These are phyloP conservation scores for Pentamera pediparva DNA, from an alignment of 53 echinoderm and acorn worm genomes.

Conservation along the genomic window DNA sequence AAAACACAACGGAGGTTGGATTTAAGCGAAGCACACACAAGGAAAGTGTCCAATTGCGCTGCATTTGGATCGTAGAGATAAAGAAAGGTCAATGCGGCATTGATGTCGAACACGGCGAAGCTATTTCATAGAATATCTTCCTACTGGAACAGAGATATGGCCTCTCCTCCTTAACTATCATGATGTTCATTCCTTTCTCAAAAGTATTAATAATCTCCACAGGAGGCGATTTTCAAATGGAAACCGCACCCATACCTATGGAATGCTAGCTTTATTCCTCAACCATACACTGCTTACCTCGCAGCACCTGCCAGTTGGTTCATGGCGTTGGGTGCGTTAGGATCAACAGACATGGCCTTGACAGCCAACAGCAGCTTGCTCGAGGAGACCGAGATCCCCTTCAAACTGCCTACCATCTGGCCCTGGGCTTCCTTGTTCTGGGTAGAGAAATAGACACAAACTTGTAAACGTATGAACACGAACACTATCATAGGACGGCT, in stretches of 20 bases:
- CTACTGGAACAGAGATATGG: too few species aligned
- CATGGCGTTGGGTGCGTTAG: conserved; percentile 91
- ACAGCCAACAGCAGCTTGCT: conserved; percentile 90
- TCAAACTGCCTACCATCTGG: conserved; percentile 92
- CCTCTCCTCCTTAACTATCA: too few species aligned
- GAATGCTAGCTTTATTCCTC: background rate
- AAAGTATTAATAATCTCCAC: too few species aligned
- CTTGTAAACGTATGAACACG: too few species aligned
- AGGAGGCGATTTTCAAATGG: too few species aligned
- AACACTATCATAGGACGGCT: too few species aligned
- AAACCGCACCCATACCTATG: too few species aligned
- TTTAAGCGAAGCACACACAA: too few species aligned
- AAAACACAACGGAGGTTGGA: too few species aligned
- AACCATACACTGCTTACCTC: conserved; percentile 50
- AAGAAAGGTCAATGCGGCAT: background rate
- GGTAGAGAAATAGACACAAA: background rate
- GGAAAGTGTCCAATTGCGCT: too few species aligned
- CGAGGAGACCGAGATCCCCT: conserved; percentile 88
- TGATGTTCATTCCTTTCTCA: too few species aligned
- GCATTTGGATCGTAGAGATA: too few species aligned
- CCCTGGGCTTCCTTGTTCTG: conserved; percentile 76
- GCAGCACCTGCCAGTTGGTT: conserved; percentile 88
- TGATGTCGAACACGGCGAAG: background rate
- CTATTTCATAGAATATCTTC: background rate
- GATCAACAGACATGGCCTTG: conserved; percentile 93